Conservation (phyloP, 2,797 vertebrate genomes). For the Lagodon rhomboides region DNA sequence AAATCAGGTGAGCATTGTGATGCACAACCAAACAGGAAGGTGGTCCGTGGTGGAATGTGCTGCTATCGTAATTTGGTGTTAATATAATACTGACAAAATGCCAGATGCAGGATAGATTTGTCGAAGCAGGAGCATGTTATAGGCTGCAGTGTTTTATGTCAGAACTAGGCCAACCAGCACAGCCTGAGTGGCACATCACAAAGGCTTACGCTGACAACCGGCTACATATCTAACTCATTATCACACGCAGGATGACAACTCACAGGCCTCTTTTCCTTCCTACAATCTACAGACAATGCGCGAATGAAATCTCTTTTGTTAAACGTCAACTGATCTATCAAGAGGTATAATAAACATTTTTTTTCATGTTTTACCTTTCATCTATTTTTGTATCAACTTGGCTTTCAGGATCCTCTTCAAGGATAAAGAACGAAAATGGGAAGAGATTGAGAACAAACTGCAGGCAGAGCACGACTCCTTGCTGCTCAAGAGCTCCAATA, state of each 20-base stretch:
- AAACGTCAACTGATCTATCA: slow-evolving; percentile 23
- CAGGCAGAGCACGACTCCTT: slow-evolving; percentile 93
- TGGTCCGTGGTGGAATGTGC: not conserved
- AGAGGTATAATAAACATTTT: slow-evolving; percentile 19
- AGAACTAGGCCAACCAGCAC: slow-evolving; percentile 38
- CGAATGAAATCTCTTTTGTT: slow-evolving; percentile 17
- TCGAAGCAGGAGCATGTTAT: not conserved
- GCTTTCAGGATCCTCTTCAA: slow-evolving; percentile 95
- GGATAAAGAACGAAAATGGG: slow-evolving; percentile 96
- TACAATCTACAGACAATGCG: slow-evolving; percentile 15
- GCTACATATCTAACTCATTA: slow-evolving; percentile 25
- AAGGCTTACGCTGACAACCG: slow-evolving; percentile 37
- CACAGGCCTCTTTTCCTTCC: slow-evolving; percentile 23
- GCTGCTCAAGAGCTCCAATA: slow-evolving; percentile 95
- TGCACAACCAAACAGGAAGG: not conserved
- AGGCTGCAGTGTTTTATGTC: slow-evolving; percentile 20
- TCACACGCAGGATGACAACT: slow-evolving; percentile 30
- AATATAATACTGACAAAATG: not conserved
- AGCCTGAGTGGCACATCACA: slow-evolving; percentile 65
- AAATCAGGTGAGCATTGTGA: slow-evolving; percentile 89
- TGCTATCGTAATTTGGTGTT: not conserved
- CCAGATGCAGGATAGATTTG: not conserved
- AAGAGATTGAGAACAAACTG: slow-evolving; percentile 94
- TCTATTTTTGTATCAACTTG: slow-evolving; percentile 58
- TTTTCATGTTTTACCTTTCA: slow-evolving; percentile 47